phyloP scores from a whole-genome alignment of 2,888 invertebrate genomes.

The Drosophila lacicola region DNA sequence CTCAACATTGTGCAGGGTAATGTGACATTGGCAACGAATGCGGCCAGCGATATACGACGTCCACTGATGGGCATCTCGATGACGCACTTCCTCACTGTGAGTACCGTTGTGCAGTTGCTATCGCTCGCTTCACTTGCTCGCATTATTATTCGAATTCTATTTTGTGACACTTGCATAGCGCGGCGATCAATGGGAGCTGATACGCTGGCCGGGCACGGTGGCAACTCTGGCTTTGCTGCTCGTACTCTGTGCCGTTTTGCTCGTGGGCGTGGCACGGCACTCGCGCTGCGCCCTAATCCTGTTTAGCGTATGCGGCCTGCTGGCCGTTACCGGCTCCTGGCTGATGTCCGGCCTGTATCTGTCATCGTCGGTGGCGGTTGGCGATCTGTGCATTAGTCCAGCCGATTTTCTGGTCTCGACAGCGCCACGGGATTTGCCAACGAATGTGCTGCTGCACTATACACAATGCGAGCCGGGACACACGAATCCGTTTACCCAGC shows the following conservation, averaged over 20 bases:
- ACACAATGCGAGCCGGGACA: conserved; percentile 93
- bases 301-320: conserved; percentile 93
- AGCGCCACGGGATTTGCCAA: conserved; percentile 87
- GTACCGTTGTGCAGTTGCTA: conserved; percentile 24
- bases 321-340: conserved; percentile 96
- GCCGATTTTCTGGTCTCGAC: conserved; percentile 91
- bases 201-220: conserved; percentile 95
- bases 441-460: conserved; percentile 90
- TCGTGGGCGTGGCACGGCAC: conserved; percentile 95
- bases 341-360: conserved; percentile 94
- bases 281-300: conserved; percentile 95
- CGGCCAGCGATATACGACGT: conserved; percentile 90
- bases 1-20: conserved; percentile 90
- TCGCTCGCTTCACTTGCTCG: neutral
- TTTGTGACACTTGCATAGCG: conserved; percentile 85
- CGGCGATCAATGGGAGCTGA: conserved; percentile 90
- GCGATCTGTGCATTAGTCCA: conserved; percentile 94
- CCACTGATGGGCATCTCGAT: conserved; percentile 90
- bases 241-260: conserved; percentile 93
- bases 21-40: conserved; percentile 90
- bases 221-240: conserved; percentile 93
- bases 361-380: conserved; percentile 93
- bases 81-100: conserved; percentile 86
- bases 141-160: neutral
- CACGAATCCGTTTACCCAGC: conserved; percentile 92